Evolutionary conservation across 2,888 invertebrate genomes (phyloP).

Genomic region (Drosophila greeni): DNA sequence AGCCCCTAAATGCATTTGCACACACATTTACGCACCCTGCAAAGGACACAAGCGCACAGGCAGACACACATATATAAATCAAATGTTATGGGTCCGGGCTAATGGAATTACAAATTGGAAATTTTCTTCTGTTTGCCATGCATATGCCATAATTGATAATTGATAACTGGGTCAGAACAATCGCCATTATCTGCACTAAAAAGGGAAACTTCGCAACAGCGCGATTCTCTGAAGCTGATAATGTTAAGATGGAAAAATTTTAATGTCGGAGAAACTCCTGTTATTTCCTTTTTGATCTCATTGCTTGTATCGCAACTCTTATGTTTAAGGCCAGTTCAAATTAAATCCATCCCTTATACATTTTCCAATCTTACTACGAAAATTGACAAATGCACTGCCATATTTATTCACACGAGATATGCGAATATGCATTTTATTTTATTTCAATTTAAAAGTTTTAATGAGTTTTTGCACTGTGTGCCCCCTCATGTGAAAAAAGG

Average conservation of each 20-base stretch:
- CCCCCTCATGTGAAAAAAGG: slow-evolving; percentile 34
- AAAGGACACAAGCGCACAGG: slow-evolving; percentile 31
- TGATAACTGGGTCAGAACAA: slow-evolving; percentile 39
- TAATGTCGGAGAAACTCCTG: background rate
- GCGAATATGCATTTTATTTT: slow-evolving; percentile 61
- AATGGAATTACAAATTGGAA: slow-evolving; percentile 41
- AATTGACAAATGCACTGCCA: background rate
- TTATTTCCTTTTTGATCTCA: background rate
- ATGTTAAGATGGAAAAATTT: background rate
- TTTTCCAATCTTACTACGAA: background rate
- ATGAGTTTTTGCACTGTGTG: slow-evolving; percentile 64
- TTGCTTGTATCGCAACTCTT: background rate
- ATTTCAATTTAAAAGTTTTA: slow-evolving; percentile 76
- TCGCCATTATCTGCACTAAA: slow-evolving; percentile 13
- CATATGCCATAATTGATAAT: slow-evolving; percentile 41
- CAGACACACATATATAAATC: slow-evolving; percentile 44
- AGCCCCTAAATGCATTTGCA: slow-evolving; percentile 57
- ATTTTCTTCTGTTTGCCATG: slow-evolving; percentile 38
- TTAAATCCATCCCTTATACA: background rate
- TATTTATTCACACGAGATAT: slow-evolving; percentile 9
- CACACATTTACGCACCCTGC: slow-evolving; percentile 58
- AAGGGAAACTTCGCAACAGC: slow-evolving; percentile 3
- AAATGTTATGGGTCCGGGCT: slow-evolving; percentile 45
- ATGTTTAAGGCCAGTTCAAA: background rate
- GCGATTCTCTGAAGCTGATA: too few species aligned